Base-by-base conservation (phyloP, 1,140 invertebrate species). In the Leptinotarsa texana region DNA sequence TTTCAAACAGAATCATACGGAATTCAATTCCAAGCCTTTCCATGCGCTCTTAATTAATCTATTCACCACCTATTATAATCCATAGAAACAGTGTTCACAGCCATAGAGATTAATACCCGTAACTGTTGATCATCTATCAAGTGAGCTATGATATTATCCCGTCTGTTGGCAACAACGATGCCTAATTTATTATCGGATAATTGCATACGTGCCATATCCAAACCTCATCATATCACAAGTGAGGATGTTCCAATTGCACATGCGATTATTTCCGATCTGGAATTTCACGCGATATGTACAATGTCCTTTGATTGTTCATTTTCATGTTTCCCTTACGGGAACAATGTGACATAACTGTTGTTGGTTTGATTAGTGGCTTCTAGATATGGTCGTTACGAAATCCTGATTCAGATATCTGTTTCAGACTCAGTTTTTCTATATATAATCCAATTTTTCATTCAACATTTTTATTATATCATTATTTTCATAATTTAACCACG, bases 121-220 rank as follows among this genome's bases (percentile, higher is more conserved):
- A 22, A 72, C 49, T 24, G 70, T 63, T 48, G 68, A 72, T 63
- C 70, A 63, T 72, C 70, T 72, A 72, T 72, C 70, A 72, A 72
- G 70, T 63, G 70, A 62, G 47, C 70, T 63, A 72, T 72, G 70
- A 72, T 72, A 72, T 72, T 72, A 72, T 72, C 69, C 75, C 70
- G 75, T 76, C 75, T 76, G 75, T 51, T 73, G 42, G 71, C 69
- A 71, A 67, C 69, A 68, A 73, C 75, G 71, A 69, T 73, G 71
- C 42, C 61, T 76, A 76, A 76, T 76, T 76, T 73, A 76, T 76
- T 73, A 76, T 67, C 33, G 75, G 22, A 63, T 76, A 76, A 76
- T 76, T 76, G 75, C 75, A 73, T 73, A 76, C 69, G 75, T 76
- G 75, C 75, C 75, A 76, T 62, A 27, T 49, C 75, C 75, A 76